Percentiles rank a stretch among this genome's conserved stretches.
These are phyloP conservation scores for Sphaerophoria rueppellii DNA, from an alignment of 2,888 invertebrate species.

Conservation along the genomic window DNA sequence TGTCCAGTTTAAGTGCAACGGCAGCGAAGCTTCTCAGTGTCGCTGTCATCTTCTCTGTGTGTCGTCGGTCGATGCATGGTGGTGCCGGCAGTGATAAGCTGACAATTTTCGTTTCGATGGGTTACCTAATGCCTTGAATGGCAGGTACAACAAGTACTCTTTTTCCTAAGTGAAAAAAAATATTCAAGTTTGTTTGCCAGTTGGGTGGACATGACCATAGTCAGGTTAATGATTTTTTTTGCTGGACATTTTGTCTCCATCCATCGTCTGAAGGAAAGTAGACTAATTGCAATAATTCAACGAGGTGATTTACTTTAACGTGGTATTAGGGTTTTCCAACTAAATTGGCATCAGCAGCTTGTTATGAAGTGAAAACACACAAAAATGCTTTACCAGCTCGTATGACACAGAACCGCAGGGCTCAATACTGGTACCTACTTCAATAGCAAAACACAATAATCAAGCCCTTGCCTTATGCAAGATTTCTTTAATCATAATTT, in stretches of 20 bases:
- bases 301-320: conserved; percentile 27
- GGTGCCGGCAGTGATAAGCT: conserved; percentile 34
- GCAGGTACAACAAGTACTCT: conserved; percentile 22
- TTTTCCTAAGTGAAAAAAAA: conserved; percentile 42
- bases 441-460: neutral
- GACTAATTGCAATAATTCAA: conserved; percentile 18
- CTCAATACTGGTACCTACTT: neutral
- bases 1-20: conserved; percentile 60
- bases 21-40: conserved; percentile 45
- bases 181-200: conserved; percentile 16
- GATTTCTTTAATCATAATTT: conserved; percentile 20
- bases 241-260: conserved; percentile 32
- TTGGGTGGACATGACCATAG: conserved; percentile 17
- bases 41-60: conserved; percentile 10
- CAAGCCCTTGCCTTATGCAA: conserved; percentile 44
- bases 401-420: conserved; percentile 3
- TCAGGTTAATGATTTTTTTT: conserved; percentile 31
- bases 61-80: neutral
- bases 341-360: conserved; percentile 2
- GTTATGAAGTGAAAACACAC: conserved; percentile 17
- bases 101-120: conserved; percentile 31
- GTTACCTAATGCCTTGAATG: conserved; percentile 57
- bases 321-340: conserved; percentile 38
- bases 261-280: conserved; percentile 14
- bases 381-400: conserved; percentile 15